These are phyloP conservation scores for Dufourea novaeangliae DNA, from an alignment of 1,140 invertebrate genomes.

Conservation along the genomic window DNA sequence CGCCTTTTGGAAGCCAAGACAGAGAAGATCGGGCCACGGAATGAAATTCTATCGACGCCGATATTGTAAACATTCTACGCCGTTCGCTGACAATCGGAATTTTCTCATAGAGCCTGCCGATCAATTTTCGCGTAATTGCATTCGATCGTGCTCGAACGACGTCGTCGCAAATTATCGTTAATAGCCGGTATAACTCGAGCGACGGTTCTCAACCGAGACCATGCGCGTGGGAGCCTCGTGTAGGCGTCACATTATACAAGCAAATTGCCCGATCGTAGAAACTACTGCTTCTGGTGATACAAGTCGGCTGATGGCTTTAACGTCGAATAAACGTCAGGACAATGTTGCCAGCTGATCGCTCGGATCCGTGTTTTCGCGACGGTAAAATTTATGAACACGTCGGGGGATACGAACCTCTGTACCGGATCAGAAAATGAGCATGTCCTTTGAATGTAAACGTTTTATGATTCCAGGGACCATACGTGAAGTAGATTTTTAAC, in stretches of 20 bases:
- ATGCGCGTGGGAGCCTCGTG: slow-evolving; percentile 51
- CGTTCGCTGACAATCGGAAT: not conserved
- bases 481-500: too few species aligned
- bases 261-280: slow-evolving; percentile 65
- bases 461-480: too few species aligned
- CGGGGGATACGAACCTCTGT: not conserved
- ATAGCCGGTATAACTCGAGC: slow-evolving; percentile 59
- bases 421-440: not conserved
- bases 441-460: not conserved
- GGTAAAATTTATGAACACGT: slow-evolving; percentile 39
- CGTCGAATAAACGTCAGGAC: slow-evolving; percentile 53
- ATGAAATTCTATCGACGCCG: not conserved
- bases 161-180: slow-evolving; percentile 61
- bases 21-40: not conserved
- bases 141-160: slow-evolving; percentile 51
- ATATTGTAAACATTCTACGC: not conserved
- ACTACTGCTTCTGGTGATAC: slow-evolving; percentile 63
- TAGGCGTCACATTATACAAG: slow-evolving; percentile 63
- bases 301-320: slow-evolving; percentile 48
- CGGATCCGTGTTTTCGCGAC: not conserved
- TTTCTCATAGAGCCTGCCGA: not conserved
- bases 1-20: not conserved
- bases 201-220: slow-evolving; percentile 57
- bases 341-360: slow-evolving; percentile 26
- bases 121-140: slow-evolving; percentile 45